Evolutionary conservation across 2,113 vertebrate species (phyloP), one percentile per base, ranked within the genome.

Genomic region (Triplophysa tibetana): DNA sequence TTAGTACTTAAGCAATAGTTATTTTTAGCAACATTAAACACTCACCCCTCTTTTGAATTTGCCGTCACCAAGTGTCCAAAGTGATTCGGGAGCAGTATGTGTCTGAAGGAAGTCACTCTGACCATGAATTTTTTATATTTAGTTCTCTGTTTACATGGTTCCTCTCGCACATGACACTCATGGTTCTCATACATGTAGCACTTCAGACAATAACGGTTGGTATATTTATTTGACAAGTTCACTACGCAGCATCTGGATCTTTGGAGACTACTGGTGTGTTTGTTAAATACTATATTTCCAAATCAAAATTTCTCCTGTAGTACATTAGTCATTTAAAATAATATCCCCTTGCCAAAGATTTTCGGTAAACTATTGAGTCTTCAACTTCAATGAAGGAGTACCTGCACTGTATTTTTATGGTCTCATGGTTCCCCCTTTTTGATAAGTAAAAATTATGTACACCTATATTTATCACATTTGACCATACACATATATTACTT

Each of bases 141-240:
- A 66, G 52, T 77, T 77, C 74, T 77, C 60, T 80, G 12, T 75
- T 79, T 80, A 2, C 2, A 7, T 23, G 70, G 33, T 73, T 73
- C n/a, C 70, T 61, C 14, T 74, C 29, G 68, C 24, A 70, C 10
- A 45, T 45, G 41, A 62, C 14, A 61, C 13, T 9, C 29, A 29
- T 43, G 6, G 11, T 48, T 8, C 65, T 24, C 3, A 21, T 23
- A 68, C 52, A 14, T 17, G 5, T 19, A 38, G 33, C 33, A 38
- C 33, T 7, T 38, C 33, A 38, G 33, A 38, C 33, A 8, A 38
- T 38, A 38, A 38, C 29, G 19, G n/a, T 60, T 3, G 21, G 1
- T 3, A 3, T 69, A 26, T 10, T 50, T 16, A 17, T 50, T 69
- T 12, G 13, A 45, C 48, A 26, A 54, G 24, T 33, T 17, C 19